phyloP scores from a whole-genome alignment of 2,113 vertebrate genomes.

The Syngnathus typhle region DNA sequence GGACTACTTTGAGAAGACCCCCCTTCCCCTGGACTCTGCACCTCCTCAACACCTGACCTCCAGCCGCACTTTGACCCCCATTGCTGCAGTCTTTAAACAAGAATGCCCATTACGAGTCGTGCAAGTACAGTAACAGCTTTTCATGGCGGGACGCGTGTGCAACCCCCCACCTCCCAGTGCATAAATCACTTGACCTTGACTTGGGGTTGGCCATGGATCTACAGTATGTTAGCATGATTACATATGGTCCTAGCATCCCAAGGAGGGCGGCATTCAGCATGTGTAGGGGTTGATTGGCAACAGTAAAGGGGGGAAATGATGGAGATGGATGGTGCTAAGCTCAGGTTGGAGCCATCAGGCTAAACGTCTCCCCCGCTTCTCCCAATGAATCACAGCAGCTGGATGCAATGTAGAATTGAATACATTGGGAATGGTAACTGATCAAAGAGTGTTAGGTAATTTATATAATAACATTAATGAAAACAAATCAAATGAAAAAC shows the following conservation, averaged over 20 bases:
- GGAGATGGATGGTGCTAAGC: conserved; percentile 64
- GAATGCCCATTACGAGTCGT: conserved; percentile 55
- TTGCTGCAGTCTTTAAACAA: conserved; percentile 67
- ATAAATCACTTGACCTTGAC: conserved; percentile 71
- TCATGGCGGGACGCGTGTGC: conserved; percentile 29
- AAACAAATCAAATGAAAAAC: conserved; percentile 58
- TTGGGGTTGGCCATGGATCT: conserved; percentile 59
- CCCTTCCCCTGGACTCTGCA: conserved; percentile 54
- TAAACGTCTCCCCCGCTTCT: conserved; percentile 37
- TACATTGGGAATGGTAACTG: conserved; percentile 36
- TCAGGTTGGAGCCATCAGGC: conserved; percentile 59
- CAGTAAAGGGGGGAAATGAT: conserved; percentile 48
- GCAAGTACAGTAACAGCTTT: conserved; percentile 63
- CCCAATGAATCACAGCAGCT: conserved; percentile 39
- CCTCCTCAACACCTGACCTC: conserved; percentile 61
- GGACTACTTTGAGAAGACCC: conserved; percentile 5
- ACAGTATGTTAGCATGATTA: conserved; percentile 53
- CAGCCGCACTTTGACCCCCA: conserved; percentile 51
- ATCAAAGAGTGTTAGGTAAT: conserved; percentile 42
- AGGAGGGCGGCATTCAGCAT: conserved; percentile 55
- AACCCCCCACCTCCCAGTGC: conserved; percentile 27
- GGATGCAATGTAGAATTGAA: conserved; percentile 17
- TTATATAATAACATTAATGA: conserved; percentile 40
- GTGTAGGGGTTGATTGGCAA: conserved; percentile 32
- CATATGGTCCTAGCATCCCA: conserved; percentile 60